Evolutionary conservation across 2,113 vertebrate genomes (phyloP).

Genomic region (Solea senegalensis): DNA sequence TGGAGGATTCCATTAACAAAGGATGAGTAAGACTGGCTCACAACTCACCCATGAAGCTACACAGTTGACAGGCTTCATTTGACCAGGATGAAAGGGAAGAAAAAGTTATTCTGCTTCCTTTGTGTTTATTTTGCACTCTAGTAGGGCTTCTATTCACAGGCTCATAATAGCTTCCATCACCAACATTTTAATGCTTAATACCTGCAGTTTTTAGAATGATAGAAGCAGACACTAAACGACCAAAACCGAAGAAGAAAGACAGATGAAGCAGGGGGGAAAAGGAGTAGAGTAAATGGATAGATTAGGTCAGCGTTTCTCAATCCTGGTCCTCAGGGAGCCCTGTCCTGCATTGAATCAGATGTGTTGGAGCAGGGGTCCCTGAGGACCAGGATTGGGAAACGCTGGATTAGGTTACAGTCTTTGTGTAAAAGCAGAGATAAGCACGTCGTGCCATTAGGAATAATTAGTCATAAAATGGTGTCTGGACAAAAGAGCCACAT

Average conservation of each 20-base stretch:
- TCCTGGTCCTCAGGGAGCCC: too few species aligned
- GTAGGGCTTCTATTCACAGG: slow-evolving; percentile 53
- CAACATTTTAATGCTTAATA: slow-evolving; percentile 32
- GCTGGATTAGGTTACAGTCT: slow-evolving; percentile 15
- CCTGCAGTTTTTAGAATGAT: slow-evolving; percentile 19
- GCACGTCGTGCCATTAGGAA: slow-evolving; percentile 29
- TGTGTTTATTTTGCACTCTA: slow-evolving; percentile 59
- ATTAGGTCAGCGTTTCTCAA: not conserved
- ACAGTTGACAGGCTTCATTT: slow-evolving; percentile 33
- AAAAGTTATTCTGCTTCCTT: slow-evolving; percentile 33
- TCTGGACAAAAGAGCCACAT: not conserved
- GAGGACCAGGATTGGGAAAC: too few species aligned
- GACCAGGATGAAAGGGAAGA: slow-evolving; percentile 44
- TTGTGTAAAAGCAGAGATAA: slow-evolving; percentile 36
- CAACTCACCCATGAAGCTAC: not conserved
- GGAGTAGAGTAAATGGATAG: slow-evolving; percentile 30
- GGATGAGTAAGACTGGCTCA: not conserved
- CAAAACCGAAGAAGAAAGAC: not conserved
- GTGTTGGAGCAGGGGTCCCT: too few species aligned
- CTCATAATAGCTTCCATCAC: slow-evolving; percentile 61
- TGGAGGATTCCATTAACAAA: not conserved
- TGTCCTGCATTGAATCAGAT: too few species aligned
- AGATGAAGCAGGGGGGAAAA: not conserved
- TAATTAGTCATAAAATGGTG: slow-evolving; percentile 42
- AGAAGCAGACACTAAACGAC: not conserved